Base-by-base conservation (phyloP, 2,797 vertebrate genomes). In the Myoxocephalus aenaeus region DNA sequence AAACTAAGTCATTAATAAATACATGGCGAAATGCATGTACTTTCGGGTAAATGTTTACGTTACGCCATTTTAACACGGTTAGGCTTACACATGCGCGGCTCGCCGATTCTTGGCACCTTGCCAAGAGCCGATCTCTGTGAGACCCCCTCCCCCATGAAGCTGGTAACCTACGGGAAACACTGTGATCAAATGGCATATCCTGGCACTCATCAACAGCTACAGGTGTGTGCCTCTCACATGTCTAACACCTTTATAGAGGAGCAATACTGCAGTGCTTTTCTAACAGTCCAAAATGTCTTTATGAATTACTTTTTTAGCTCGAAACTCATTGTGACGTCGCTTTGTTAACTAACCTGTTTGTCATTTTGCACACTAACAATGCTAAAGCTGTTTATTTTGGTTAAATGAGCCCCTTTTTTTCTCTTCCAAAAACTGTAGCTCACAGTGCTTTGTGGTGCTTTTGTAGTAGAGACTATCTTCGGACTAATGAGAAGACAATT, bases 351-450 rank as follows among this genome's bases (percentile, higher is more conserved):
- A 68, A 42, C 69, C 57, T 54, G 61, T 44, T 68, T 46, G 22
- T 63, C 79, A 61, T 73, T 79, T 75, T 75, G 27, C 25, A 77
- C 46, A 54, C 51, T 65, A 70, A 48, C 15, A 65, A 14, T n/a
- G 63, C 25, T 6, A 44, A 42, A 27, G 64, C 44, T 81, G 62
- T 64, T 74, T 79, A 36, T 46, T 72, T 68, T 77, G 61, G 36
- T 71, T 54, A 64, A 71, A 61, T 63, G 5, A 53, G 22, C 1
- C 13, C 17, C 46, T 62, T 36, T 32, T 56, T 38, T 13, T 17
- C 42, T 46, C 44, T 0, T 1, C 15, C 32, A 68, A 22, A 65
- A 67, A 65, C 20, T 27, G 51, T 48, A 65, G 54, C 65, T 79
- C 53, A 42, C 15, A 53, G 5, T 50, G n/a, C 32, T 66, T 50